Evolutionary conservation across 2,888 invertebrate genomes (phyloP), one percentile per base, ranked within the genome.

Genomic region (Caprella mutica): DNA sequence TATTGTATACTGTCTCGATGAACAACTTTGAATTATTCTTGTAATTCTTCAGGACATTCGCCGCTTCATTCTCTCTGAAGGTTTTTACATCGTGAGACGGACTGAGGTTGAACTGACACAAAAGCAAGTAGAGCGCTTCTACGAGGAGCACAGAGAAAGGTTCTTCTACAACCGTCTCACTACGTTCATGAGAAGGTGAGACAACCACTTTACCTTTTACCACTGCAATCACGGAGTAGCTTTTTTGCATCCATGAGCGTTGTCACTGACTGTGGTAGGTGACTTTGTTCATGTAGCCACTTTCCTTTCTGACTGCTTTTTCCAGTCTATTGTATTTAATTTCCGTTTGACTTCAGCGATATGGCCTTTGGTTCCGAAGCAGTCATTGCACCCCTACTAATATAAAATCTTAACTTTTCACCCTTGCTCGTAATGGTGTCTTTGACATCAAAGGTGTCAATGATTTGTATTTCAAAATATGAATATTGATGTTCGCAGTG

Each of bases 151-250:
- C 72, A 77, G 78, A 68, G 77, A 77, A 8, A 86, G 85, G 71
- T 90, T 90, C 73, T 91, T 90, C 72, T 90, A 81, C 69, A 83
- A 86, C 68, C 78, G 90, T 48, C 74, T 91, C 6, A 76, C 84
- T 21, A 84, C 85, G 8, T 88, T 87, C 69, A 89, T 90, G 85
- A 77, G 78, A 58, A 65, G 65, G 65, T 57, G n/a, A n/a, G n/a
- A n/a, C n/a, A n/a, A n/a, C n/a, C n/a, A n/a, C n/a, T n/a, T n/a
- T n/a, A n/a, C n/a, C n/a, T n/a, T n/a, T n/a, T n/a, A n/a, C n/a
- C n/a, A n/a, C n/a, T n/a, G n/a, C n/a, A n/a, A 35, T 14, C 14
- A 35, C n/a, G n/a, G 14, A n/a, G 14, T 35, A n/a, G 35, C n/a
- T n/a, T n/a, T n/a, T n/a, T n/a, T n/a, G n/a, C n/a, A n/a, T n/a